A percentile compares a stretch with the other conserved stretches of the same genome.
phyloP scores from a whole-genome alignment of 2,797 vertebrate genomes.

The Thamnophis elegans region DNA sequence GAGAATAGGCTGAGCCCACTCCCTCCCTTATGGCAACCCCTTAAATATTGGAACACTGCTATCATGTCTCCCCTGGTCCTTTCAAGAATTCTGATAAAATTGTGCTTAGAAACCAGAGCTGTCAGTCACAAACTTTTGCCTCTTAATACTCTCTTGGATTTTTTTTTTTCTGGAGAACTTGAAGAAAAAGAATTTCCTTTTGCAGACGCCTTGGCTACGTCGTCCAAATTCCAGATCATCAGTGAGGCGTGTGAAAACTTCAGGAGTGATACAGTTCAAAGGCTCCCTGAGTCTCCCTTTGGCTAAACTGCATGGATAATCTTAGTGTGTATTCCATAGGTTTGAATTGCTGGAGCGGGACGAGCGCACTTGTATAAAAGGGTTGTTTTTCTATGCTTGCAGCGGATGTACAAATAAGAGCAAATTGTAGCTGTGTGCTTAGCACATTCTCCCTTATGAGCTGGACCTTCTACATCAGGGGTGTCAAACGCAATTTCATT shows the following conservation, averaged over 20 bases:
- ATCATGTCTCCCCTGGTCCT: not conserved
- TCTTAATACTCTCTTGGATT: not conserved
- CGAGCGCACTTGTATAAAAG: not conserved
- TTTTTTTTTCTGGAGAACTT: not conserved
- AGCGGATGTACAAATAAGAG: not conserved
- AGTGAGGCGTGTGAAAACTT: not conserved
- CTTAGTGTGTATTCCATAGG: not conserved
- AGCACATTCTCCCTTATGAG: not conserved
- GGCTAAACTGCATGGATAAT: not conserved
- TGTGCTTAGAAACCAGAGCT: not conserved
- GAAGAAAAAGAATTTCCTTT: not conserved
- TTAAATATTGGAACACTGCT: not conserved
- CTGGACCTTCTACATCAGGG: not conserved
- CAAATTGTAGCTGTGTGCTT: not conserved
- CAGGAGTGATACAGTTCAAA: not conserved
- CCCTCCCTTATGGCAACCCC: not conserved
- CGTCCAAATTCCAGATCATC: not conserved
- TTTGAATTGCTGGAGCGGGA: not conserved
- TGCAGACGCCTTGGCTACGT: not conserved
- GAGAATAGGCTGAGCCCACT: not conserved
- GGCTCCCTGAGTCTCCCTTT: not conserved
- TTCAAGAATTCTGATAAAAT: not conserved
- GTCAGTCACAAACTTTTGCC: not conserved
- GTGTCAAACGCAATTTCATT: too few species aligned
- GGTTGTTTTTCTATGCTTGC: not conserved